Base-by-base conservation (phyloP, 2,113 vertebrate genomes). In the Cyanistes caeruleus region DNA sequence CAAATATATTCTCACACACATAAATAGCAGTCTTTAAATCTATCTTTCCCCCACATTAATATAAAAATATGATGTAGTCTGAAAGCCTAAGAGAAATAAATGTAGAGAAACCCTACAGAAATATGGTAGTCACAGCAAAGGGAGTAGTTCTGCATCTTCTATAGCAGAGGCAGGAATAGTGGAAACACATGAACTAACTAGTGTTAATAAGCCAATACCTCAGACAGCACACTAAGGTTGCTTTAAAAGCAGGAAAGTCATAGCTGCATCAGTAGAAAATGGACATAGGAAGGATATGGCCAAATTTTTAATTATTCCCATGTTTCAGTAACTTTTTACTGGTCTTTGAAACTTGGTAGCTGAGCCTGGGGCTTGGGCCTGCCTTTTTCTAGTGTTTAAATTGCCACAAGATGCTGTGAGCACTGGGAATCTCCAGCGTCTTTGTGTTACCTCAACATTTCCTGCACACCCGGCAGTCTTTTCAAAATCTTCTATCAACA, bases 391-490 rank as follows among this genome's bases (percentile, higher is more conserved):
- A 11, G 12, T 18, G 41, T 7, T 84, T 33, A 64, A 8, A 39
- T 59, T 70, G 31, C 14, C 35, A 30, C 20, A 44, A 48, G 72
- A 22, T 52, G 35, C 39, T 56, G 19, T 14, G 48, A 59, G 33
- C 24, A 25, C 22, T 37, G 33, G 58, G 72, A 72, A 35, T 74
- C 52, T 67, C 15, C 69, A 24, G 7, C 35, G 25, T 22, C 27
- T 39, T 51, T 67, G 16, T 49, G 22, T 15, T 53, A 43, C 7
- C 9, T 77, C 63, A 83, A 33, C 5, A 4, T 24, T 72, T 10
- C 27, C 18, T 49, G 13, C 0, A 3, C 0, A 11, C 9, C 6
- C 16, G 18, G 21, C 5, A 52, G 13, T 33, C 30, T 55, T 78
- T 56, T 75, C 43, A 70, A 77, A 52, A 55, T 60, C 10, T 77